A percentile compares a stretch with the other conserved stretches of the same genome.
Evolutionary conservation across 2,113 vertebrate genomes (phyloP).

Genomic region (Hippocampus zosterae): DNA sequence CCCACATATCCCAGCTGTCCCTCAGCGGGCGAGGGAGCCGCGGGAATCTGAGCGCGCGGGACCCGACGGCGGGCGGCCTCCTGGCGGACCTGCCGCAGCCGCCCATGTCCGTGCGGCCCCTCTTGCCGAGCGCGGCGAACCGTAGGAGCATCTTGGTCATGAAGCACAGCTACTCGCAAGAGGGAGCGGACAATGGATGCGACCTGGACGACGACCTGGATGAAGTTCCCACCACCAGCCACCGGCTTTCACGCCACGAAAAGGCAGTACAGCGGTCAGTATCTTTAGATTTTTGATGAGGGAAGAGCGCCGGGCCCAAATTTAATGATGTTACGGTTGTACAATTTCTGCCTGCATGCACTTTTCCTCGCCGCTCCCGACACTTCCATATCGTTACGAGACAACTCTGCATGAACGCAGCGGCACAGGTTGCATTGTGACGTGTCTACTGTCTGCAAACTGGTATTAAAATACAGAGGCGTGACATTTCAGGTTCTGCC

Average conservation of each 20-base stretch:
- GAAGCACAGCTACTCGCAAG: conserved; percentile 98
- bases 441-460: conserved; percentile 74
- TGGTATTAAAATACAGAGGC: conserved; percentile 95
- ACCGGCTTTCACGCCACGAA: conserved; percentile 93
- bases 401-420: conserved; percentile 70
- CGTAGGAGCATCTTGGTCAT: conserved; percentile 95
- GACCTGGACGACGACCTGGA: conserved; percentile 96
- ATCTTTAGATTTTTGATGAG: conserved; percentile 88
- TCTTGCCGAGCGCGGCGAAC: conserved; percentile 79
- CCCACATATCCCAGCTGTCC: conserved; percentile 65
- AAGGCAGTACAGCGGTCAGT: conserved; percentile 99
- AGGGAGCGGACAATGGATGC: conserved; percentile 82
- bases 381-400: conserved; percentile 28
- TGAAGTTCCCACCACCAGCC: conserved; percentile 95
- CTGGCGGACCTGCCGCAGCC: conserved; percentile 85
- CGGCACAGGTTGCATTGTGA: conserved; percentile 53
- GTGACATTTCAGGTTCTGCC: conserved; percentile 99
- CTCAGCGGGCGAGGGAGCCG: conserved; percentile 89
- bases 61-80: conserved; percentile 73
- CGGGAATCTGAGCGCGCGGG: conserved; percentile 87
- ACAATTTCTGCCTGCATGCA: conserved; percentile 61
- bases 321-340: too few relatives aligned
- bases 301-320: conserved; percentile 36
- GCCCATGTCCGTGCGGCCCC: conserved; percentile 76
- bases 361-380: conserved; percentile 43